A percentile compares a stretch with the other conserved stretches of the same genome.
Conservation (phyloP, 2,797 vertebrate genomes). For the Mus spretus region DNA sequence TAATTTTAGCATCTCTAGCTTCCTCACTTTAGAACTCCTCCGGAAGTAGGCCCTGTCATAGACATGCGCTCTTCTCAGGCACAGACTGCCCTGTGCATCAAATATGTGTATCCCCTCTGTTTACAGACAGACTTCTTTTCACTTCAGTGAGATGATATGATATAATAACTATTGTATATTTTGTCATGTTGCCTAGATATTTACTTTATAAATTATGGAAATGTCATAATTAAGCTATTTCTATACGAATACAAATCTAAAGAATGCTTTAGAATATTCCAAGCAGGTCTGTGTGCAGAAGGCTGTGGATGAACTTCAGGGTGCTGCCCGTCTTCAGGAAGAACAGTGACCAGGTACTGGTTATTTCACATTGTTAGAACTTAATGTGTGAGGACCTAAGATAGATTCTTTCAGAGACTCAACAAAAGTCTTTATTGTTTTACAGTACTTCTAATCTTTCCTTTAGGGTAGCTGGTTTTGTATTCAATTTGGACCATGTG, state of each 20-base stretch:
- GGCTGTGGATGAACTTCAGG: constrained; percentile 67
- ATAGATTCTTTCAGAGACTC: constrained; percentile 76
- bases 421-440: constrained; percentile 89
- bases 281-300: constrained; percentile 65
- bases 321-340: constrained; percentile 38
- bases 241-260: constrained; percentile 41
- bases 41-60: not conserved
- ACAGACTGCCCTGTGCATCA: not conserved
- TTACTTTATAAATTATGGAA: constrained; percentile 54
- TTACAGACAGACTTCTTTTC: constrained; percentile 46
- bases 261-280: constrained; percentile 60
- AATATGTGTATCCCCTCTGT: not conserved
- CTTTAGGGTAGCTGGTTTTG: constrained; percentile 88
- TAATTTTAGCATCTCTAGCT: not conserved
- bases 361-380: constrained; percentile 70
- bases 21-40: not conserved
- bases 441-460: constrained; percentile 88
- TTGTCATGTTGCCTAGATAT: constrained; percentile 56
- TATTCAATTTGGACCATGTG: constrained; percentile 90
- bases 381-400: constrained; percentile 48
- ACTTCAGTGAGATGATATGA: constrained; percentile 37
- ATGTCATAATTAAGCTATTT: constrained; percentile 61
- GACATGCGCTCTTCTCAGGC: constrained; percentile 23
- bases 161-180: constrained; percentile 42
- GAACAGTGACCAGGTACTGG: constrained; percentile 51